Base-by-base conservation (phyloP, 1,140 invertebrate genomes). In the Sipha flava region DNA sequence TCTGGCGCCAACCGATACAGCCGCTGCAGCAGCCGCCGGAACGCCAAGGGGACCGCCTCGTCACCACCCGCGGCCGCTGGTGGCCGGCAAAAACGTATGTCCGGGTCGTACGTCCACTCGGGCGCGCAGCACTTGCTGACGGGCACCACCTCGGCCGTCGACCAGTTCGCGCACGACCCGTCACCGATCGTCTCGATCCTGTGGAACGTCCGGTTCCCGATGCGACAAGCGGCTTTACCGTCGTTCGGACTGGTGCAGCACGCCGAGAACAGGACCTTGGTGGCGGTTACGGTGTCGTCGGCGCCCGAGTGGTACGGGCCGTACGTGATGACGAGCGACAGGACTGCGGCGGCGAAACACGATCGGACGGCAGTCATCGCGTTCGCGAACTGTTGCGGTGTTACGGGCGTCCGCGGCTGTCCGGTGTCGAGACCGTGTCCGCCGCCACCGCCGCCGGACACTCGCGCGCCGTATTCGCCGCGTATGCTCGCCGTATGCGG, bases 121-220 rank as follows among this genome's bases (percentile, higher is more conserved):
- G 73, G 52, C 16, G 73, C 52, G 43, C 73, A 77, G 34, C 73
- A 77, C 1, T 77, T 77, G n/a, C 73, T 52, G 14, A 77, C 52
- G 34, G 52, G 16, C 21, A 40, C 5, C 12, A 34, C 73, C 1
- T 31, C 26, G 21, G 0, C n/a, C 52, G 49, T 37, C 29, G 14
- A 12, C 23, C n/a, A n/a, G 34, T 12, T 26, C 21, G 18, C 73
- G n/a, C 49, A 57, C 52, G 21, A 12, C 6, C 5, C 31, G 2
- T 4, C 21, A n/a, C 37, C 49, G n/a, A 77, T 14, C 23, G 52
- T 1, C 10, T 57, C 52, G 31, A 77, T 43, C 34, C 18, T 16
- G 12, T 57, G 23, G 14, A 59, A 77, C 73, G 34, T 37, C 0
- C 31, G 34, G 21, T 52, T 77, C 3, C 34, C 73, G 31, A 18